phyloP scores from a whole-genome alignment of 2,888 invertebrate species.

The Drosophila niveifrons region DNA sequence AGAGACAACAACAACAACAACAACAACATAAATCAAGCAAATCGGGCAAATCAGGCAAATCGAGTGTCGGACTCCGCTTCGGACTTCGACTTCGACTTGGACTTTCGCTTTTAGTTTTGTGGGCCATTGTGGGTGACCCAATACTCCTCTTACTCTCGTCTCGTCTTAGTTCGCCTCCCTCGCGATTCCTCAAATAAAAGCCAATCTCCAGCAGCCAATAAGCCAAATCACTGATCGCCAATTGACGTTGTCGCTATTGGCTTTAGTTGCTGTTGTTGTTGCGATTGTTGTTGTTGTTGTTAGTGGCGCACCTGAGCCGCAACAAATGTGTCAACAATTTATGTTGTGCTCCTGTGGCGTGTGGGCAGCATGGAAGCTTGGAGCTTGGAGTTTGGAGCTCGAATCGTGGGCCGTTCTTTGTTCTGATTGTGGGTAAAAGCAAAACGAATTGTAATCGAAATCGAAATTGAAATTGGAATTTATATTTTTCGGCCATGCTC shows the following conservation, averaged over 20 bases:
- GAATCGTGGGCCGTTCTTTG: conserved; percentile 59
- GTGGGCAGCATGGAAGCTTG: conserved; percentile 19
- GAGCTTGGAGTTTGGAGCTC: not conserved
- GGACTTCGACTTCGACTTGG: conserved; percentile 38
- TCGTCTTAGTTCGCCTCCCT: not conserved
- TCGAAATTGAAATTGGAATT: conserved; percentile 59
- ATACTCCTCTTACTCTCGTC: conserved; percentile 26
- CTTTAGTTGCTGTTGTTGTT: not conserved
- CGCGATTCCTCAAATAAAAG: conserved; percentile 17
- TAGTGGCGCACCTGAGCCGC: conserved; percentile 67
- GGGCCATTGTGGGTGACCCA: conserved; percentile 72
- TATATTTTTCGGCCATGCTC: conserved; percentile 1
- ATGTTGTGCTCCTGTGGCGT: conserved; percentile 56
- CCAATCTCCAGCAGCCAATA: conserved; percentile 49
- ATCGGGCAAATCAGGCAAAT: conserved; percentile 42
- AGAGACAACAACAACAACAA: conserved; percentile 5
- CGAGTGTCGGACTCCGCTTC: conserved; percentile 30
- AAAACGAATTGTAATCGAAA: conserved; percentile 63
- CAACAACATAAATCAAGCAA: conserved; percentile 49
- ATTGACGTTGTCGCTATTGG: conserved; percentile 21
- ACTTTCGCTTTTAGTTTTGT: conserved; percentile 75
- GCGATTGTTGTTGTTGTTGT: conserved; percentile 29
- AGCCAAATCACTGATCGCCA: conserved; percentile 40
- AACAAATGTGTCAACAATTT: conserved; percentile 66
- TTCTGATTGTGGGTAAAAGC: conserved; percentile 78